phyloP scores from a whole-genome alignment of 2,113 vertebrate species.

The Mellivora capensis region DNA sequence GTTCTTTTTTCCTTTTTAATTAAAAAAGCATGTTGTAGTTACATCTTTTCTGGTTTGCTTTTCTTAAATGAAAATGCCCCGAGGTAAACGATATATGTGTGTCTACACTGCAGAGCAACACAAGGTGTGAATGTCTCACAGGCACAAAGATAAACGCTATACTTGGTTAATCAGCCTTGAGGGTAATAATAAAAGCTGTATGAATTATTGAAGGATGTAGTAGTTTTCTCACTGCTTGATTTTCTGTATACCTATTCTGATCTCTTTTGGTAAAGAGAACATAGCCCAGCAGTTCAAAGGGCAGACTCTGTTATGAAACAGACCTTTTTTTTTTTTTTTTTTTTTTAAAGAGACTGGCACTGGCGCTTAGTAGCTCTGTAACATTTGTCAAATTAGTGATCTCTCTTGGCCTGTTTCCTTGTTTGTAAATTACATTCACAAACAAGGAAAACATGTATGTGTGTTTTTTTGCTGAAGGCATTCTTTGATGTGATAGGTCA shows the following conservation, averaged over 20 bases:
- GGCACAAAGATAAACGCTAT: neutral
- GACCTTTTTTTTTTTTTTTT: neutral
- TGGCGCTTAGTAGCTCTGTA: neutral
- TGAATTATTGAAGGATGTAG: neutral
- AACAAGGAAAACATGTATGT: neutral
- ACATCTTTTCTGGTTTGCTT: neutral
- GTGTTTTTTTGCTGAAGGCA: neutral
- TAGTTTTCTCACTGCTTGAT: neutral
- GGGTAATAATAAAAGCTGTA: neutral
- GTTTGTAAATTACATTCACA: neutral
- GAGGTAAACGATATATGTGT: neutral
- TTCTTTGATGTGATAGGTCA: neutral
- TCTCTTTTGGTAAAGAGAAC: neutral
- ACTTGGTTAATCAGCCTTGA: neutral
- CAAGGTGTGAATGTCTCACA: neutral
- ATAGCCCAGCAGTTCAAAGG: neutral
- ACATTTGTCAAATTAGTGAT: neutral
- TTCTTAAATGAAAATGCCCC: neutral
- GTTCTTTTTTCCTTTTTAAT: slow-evolving; percentile 27
- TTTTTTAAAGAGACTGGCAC: neutral
- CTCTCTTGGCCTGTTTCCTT: neutral
- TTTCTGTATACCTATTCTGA: neutral
- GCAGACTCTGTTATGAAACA: neutral
- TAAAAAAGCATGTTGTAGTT: neutral
- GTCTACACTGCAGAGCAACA: neutral